These are phyloP conservation scores for Clarias laeviceps DNA, from an alignment of 2,797 vertebrate species.

Conservation along the genomic window DNA sequence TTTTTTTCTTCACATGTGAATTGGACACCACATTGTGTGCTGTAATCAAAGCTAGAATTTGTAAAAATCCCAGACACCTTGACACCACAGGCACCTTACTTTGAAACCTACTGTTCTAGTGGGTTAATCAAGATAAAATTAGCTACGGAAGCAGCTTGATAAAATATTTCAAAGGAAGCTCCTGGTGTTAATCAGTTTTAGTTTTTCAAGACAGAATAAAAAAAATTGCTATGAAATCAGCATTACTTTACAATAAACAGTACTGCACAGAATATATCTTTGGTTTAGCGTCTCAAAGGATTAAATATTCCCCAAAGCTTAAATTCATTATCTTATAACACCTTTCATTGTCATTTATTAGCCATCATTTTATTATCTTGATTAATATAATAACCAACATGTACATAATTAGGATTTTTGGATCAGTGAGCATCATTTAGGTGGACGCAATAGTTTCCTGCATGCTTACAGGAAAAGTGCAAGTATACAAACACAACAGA, in stretches of 20 bases:
- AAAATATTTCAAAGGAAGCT: not conserved
- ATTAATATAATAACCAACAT: not conserved
- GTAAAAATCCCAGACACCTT: not conserved
- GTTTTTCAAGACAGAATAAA: not conserved
- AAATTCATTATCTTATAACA: not conserved
- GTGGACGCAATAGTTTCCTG: not conserved
- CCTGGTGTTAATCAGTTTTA: not conserved
- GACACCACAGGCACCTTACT: not conserved
- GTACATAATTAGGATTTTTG: not conserved
- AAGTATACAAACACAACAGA: not conserved
- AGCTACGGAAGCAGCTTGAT: not conserved
- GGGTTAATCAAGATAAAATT: not conserved
- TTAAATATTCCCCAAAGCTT: not conserved
- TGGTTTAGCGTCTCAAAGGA: not conserved
- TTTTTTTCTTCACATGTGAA: not conserved
- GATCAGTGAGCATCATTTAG: not conserved
- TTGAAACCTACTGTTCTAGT: not conserved
- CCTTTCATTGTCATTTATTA: not conserved
- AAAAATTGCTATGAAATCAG: not conserved
- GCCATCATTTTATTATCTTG: not conserved
- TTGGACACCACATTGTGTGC: too few species aligned
- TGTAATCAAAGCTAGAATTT: too few species aligned
- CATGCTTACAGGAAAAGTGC: not conserved
- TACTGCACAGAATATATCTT: not conserved
- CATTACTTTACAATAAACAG: not conserved